Conservation (phyloP, 1,140 invertebrate species). For the Andrena cerasifolii region DNA sequence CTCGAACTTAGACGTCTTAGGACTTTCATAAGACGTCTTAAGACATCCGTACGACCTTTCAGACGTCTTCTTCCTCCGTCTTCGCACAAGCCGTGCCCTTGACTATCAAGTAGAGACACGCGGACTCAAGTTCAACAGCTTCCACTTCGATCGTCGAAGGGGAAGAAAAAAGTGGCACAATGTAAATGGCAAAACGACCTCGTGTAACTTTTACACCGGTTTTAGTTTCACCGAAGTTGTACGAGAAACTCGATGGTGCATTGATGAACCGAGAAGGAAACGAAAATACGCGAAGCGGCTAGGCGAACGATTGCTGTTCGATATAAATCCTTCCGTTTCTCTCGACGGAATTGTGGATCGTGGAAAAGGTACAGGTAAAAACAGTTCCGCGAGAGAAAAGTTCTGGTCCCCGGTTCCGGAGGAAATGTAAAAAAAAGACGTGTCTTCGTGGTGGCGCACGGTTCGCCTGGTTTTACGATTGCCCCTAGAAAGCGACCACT, state of each 20-base stretch:
- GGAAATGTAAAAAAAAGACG: not conserved
- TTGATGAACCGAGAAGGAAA: not conserved
- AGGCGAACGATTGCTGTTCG: not conserved
- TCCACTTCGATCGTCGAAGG: conserved; percentile 17
- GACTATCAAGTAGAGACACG: not conserved
- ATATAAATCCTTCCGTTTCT: not conserved
- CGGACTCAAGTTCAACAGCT: not conserved
- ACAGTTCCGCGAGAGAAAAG: no score
- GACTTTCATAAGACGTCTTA: no score
- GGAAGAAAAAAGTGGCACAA: conserved; percentile 49
- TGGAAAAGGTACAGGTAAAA: no score
- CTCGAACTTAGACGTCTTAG: no score
- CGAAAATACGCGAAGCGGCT: not conserved
- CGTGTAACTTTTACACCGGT: conserved; percentile 56
- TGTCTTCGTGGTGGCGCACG: not conserved
- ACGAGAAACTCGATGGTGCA: conserved; percentile 51
- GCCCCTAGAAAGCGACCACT: conserved; percentile 55
- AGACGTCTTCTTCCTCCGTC: no score
- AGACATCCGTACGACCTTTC: no score
- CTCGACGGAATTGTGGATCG: not conserved
- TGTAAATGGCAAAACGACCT: conserved; percentile 33
- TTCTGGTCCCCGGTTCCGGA: not conserved
- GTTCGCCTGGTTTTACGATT: conserved; percentile 57
- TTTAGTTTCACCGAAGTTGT: conserved; percentile 56
- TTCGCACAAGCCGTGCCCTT: no score